phyloP scores from a whole-genome alignment of 2,888 invertebrate species.

The Cerastis leucographa region DNA sequence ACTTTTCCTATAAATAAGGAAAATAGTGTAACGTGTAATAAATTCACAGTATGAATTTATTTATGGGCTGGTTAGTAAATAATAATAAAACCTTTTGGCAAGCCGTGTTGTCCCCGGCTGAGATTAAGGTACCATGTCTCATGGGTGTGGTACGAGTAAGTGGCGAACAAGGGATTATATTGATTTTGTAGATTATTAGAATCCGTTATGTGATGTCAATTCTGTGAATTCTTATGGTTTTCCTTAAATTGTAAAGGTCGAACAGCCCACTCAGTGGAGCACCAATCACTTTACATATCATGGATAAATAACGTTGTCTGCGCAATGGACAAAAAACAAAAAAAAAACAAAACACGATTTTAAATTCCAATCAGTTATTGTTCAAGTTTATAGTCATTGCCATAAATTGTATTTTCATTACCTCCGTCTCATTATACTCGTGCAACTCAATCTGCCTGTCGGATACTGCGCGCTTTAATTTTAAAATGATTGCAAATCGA shows the following conservation, averaged over 20 bases:
- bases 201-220: constrained; percentile 25
- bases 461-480: constrained; percentile 51
- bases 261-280: neutral
- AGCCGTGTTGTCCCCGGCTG: constrained; percentile 37
- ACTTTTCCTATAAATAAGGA: constrained; percentile 56
- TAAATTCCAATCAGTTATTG: constrained; percentile 17
- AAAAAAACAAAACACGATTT: constrained; percentile 10
- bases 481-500: constrained; percentile 64
- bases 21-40: constrained; percentile 51
- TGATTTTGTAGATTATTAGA: constrained; percentile 48
- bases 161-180: constrained; percentile 48
- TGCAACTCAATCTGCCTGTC: constrained; percentile 43
- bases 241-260: constrained; percentile 13
- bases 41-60: constrained; percentile 61
- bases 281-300: constrained; percentile 24
- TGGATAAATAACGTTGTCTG: neutral
- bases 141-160: constrained; percentile 42
- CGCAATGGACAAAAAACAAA: neutral
- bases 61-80: constrained; percentile 56
- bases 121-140: constrained; percentile 52
- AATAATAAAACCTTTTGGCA: constrained; percentile 52
- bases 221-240: constrained; percentile 4
- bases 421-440: constrained; percentile 29
- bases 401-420: constrained; percentile 38
- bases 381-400: constrained; percentile 25